Evolutionary conservation across 2,888 invertebrate genomes (phyloP), one percentile per base, ranked within the genome.

Genomic region (Drosophila anomalata): DNA sequence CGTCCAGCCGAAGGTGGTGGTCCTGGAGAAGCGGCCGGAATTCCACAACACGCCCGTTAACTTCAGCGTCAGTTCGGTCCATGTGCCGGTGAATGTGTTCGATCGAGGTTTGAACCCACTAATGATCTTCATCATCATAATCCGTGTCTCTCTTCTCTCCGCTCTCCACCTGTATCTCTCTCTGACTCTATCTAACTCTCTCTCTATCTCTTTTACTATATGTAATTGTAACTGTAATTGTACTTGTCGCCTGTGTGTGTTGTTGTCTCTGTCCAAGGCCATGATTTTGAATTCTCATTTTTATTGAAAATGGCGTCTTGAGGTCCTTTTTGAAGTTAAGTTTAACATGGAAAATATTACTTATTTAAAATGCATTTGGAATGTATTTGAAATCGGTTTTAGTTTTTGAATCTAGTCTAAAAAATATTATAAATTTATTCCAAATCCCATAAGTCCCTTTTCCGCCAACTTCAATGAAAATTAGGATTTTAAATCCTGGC

Each of bases 1-100:
- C 47, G 90, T 94, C 46, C 92, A 93, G 4, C 93, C 94, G 14
- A 94, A 94, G 88, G 94, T 94, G 80, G 94, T 95, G 70, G 93
- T 94, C 51, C 91, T 96, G 68, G 94, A 93, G 67, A 93, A 93
- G 78, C 96, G 95, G 90, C 92, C 94, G 36, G 96, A 97, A 89
- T 97, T 97, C 91, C 96, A 95, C 76, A 94, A 96, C 88, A 94
- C 95, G 72, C 94, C 94, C 29, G 95, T 96, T 29, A 97, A 97
- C 90, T 94, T 94, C 42, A 96, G 94, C 89, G 93, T 95, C 90
- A 97, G 97, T 89, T 96, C 97, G 73, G 97, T 98, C 44, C 98
- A 98, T 91, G 97, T 99, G 51, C 98, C 99, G 33, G 98, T 98
- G 71, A 98, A 98, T 92, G 98, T 99, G 65, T 98, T 96, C 91